Percentiles rank a stretch among this genome's conserved stretches.
phyloP scores from a whole-genome alignment of 1,140 invertebrate species.

The Aethina tumida region DNA sequence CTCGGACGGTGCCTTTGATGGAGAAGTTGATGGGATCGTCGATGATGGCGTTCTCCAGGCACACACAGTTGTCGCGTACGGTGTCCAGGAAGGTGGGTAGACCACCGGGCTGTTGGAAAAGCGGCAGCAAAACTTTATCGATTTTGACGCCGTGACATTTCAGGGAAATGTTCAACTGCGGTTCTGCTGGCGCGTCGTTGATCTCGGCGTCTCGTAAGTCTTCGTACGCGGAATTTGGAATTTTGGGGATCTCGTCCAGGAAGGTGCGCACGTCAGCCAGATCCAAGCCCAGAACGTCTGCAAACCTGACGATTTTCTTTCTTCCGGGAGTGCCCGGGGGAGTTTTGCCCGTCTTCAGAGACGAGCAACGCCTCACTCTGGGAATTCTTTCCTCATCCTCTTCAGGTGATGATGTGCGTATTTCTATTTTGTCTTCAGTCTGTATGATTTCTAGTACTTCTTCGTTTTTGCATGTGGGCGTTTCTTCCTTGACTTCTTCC shows the following conservation, averaged over 20 bases:
- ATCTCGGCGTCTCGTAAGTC: constrained; percentile 52
- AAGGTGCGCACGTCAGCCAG: constrained; percentile 84
- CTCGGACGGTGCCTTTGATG: constrained; percentile 79
- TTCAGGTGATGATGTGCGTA: not conserved
- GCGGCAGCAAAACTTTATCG: constrained; percentile 51
- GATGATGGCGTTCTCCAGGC: constrained; percentile 74
- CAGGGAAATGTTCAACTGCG: constrained; percentile 4
- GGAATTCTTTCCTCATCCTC: constrained; percentile 42
- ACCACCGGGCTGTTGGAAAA: constrained; percentile 76
- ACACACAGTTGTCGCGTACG: constrained; percentile 61
- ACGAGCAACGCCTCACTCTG: constrained; percentile 67
- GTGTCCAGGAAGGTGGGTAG: constrained; percentile 66
- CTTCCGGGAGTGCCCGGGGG: constrained; percentile 78
- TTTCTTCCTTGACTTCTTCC: not conserved
- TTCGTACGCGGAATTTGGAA: constrained; percentile 76
- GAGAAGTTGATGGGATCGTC: constrained; percentile 58
- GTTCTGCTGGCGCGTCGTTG: constrained; percentile 9
- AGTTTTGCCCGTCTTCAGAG: constrained; percentile 82
- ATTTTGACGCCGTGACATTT: constrained; percentile 31
- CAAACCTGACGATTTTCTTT: constrained; percentile 93
- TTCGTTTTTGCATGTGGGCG: not conserved
- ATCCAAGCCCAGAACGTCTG: constrained; percentile 87
- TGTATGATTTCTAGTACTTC: not conserved
- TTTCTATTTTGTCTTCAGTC: not conserved
- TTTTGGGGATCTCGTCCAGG: constrained; percentile 77